Percentiles rank a stretch among this genome's conserved stretches.
Evolutionary conservation across 2,888 invertebrate genomes (phyloP).

Genomic region (Physocephala rufipes): DNA sequence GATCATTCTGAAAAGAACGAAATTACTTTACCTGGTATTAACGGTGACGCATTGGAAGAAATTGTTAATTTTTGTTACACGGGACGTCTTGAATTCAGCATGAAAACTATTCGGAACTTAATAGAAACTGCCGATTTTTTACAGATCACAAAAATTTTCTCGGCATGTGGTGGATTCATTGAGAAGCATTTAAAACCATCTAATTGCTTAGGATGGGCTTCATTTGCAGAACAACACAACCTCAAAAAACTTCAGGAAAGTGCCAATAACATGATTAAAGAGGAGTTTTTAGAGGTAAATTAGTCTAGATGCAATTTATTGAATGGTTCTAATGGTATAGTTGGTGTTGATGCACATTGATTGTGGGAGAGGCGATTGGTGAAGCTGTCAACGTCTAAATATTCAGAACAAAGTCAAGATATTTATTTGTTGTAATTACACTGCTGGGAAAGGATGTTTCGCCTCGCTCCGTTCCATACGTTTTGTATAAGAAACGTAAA

Average conservation of each 20-base stretch:
- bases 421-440: too few species aligned
- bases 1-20: constrained; percentile 85
- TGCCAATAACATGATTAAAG: constrained; percentile 85
- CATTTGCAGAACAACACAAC: constrained; percentile 92
- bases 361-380: too few species aligned
- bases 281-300: constrained; percentile 69
- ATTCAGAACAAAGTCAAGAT: too few species aligned
- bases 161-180: constrained; percentile 83
- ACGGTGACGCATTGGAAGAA: constrained; percentile 84
- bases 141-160: constrained; percentile 85
- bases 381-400: too few species aligned
- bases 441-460: too few species aligned
- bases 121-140: constrained; percentile 88
- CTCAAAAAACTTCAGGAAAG: constrained; percentile 81
- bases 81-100: constrained; percentile 78
- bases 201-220: constrained; percentile 91
- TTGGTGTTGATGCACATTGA: too few species aligned
- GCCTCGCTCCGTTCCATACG: too few species aligned
- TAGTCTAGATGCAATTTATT: too few species aligned
- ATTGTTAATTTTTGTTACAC: constrained; percentile 92
- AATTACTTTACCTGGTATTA: constrained; percentile 84
- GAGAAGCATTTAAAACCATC: constrained; percentile 84
- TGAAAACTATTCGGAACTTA: constrained; percentile 91
- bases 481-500: too few species aligned
- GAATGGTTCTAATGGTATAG: too few species aligned